These are phyloP conservation scores for Centrocercus urophasianus DNA, from an alignment of 2,113 vertebrate species.

Conservation along the genomic window DNA sequence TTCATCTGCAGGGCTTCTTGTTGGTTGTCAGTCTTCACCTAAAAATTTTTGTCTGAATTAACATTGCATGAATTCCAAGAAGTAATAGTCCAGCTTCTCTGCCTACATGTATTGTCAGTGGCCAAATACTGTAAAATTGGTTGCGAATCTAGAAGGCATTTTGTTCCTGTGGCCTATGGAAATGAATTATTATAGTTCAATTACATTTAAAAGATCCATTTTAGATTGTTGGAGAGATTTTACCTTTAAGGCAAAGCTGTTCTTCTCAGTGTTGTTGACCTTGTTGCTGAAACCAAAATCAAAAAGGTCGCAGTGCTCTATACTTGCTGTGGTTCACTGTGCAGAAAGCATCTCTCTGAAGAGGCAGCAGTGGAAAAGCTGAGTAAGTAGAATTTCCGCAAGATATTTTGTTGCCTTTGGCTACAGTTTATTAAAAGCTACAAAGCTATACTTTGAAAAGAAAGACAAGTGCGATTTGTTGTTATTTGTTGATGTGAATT, in stretches of 20 bases:
- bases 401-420: slow-evolving; percentile 6
- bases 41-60: neutral
- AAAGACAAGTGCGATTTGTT: neutral
- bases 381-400: neutral
- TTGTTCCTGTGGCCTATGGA: neutral
- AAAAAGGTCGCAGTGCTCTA: slow-evolving; percentile 6
- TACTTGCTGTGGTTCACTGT: neutral
- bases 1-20: neutral
- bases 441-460: neutral
- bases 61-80: neutral
- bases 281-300: slow-evolving; percentile 44
- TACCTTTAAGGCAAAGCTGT: slow-evolving; percentile 32
- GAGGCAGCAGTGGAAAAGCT: neutral
- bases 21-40: neutral
- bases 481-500: neutral
- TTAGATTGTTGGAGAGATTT: slow-evolving; percentile 15
- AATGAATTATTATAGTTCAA: slow-evolving; percentile 33
- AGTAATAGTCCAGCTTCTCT: neutral
- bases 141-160: neutral
- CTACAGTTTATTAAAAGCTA: neutral
- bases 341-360: slow-evolving; percentile 22
- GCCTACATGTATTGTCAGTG: neutral
- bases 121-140: slow-evolving; percentile 42
- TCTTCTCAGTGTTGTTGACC: slow-evolving; percentile 12
- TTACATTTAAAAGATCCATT: slow-evolving; percentile 26